Conservation (phyloP, 92 coral and sea anemone species). For the Epizoanthus illoricatus region DNA sequence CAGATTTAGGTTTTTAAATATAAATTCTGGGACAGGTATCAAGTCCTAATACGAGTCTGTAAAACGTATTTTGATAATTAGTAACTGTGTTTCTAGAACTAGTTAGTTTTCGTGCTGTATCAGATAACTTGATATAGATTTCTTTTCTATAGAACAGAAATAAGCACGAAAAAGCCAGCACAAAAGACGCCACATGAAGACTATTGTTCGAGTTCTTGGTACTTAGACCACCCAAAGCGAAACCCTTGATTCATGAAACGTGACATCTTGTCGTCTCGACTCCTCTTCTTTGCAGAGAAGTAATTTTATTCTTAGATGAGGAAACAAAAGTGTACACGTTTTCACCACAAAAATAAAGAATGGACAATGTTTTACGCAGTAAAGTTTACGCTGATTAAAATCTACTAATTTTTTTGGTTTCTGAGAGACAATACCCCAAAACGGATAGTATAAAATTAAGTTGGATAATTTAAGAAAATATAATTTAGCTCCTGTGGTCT, state of each 20-base stretch:
- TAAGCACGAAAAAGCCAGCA: slow-evolving; percentile 5
- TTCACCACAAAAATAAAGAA: slow-evolving; percentile 7
- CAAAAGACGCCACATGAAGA: slow-evolving; percentile 26
- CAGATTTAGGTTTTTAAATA: no score
- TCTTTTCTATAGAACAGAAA: background rate
- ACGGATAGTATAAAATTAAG: no score
- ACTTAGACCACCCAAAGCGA: slow-evolving; percentile 20
- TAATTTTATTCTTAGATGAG: background rate
- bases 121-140: no score
- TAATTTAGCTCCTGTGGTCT: no score
- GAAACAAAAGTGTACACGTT: slow-evolving; percentile 37
- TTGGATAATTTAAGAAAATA: no score
- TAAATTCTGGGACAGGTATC: no score
- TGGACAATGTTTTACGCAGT: background rate
- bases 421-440: background rate
- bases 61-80: no score
- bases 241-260: slow-evolving; percentile 19
- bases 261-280: background rate
- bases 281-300: slow-evolving; percentile 4
- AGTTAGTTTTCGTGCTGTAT: no score
- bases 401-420: background rate
- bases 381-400: background rate
- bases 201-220: background rate
- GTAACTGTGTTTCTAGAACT: no score
- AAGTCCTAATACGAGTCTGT: no score